Evolutionary conservation across 2,888 invertebrate genomes (phyloP), one percentile per base, ranked within the genome.

Genomic region (Hipparchia sbordonii): DNA sequence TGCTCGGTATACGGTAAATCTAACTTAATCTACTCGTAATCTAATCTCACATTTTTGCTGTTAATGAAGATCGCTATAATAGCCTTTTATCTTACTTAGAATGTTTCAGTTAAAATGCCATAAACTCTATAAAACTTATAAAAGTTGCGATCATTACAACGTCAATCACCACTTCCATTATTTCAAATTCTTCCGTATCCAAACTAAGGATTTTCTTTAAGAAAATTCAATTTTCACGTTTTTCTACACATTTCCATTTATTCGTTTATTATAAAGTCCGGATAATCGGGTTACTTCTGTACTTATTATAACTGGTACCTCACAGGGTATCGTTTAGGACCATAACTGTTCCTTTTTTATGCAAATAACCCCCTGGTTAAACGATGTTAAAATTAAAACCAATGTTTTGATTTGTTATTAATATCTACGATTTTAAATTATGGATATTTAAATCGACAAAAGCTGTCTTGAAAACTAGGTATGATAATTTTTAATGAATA

Each of bases 291-390:
- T 9, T 23, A 52, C 9, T 51, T 23, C 65, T 51, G 63, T 51
- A 51, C 13, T 8, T 52, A 62, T 3, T 23, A 5, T 56, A 13
- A 56, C n/a, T 33, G 46, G 71, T 67, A 23, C 51, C 23, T 2
- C 60, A 67, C 46, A 71, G 61, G 71, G 67, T 67, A 23, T 8
- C 12, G 39, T 61, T 54, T 71, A 52, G 60, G 67, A 6, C 61
- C 61, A 39, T 23, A 59, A 66, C 52, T 45, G 67, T 67, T 75
- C 72, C 67, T 57, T 56, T 45, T 60, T 46, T 70, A 69, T 68
- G 63, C 39, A 10, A 9, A 13, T 62, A 12, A 57, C 51, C 13
- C 9, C 52, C 51, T 48, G 52, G 52, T 69, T 61, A 52, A 45
- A 69, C 23, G 60, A 52, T 61, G 61, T 69, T 60, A 5, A 60